phyloP scores from a whole-genome alignment of 2,888 invertebrate genomes.

The Cordilura impudica region DNA sequence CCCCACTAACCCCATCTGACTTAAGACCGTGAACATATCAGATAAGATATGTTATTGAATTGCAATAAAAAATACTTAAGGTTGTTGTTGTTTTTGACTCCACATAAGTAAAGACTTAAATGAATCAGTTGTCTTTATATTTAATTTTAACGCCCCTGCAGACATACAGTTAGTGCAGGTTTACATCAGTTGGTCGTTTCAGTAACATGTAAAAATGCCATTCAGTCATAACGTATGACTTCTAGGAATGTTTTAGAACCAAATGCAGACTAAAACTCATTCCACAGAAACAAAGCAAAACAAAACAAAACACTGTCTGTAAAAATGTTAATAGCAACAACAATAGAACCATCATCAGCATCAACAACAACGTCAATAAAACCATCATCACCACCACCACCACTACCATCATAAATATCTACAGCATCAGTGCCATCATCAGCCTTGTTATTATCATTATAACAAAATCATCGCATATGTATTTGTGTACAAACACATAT shows the following conservation, averaged over 20 bases:
- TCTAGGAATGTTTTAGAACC: background rate
- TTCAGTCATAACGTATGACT: conserved; percentile 25
- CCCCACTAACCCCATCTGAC: too few species aligned
- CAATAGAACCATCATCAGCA: background rate
- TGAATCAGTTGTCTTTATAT: too few species aligned
- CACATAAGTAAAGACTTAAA: too few species aligned
- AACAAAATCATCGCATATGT: background rate
- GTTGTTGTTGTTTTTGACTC: too few species aligned
- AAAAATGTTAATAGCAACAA: background rate
- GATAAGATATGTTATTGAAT: too few species aligned
- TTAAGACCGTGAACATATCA: too few species aligned
- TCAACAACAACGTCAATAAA: background rate
- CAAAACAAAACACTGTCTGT: background rate
- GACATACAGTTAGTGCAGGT: background rate
- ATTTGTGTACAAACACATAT: conserved; percentile 6
- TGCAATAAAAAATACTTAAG: too few species aligned
- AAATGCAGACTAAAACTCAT: background rate
- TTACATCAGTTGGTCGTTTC: too few species aligned
- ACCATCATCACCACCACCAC: background rate
- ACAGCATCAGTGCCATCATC: background rate
- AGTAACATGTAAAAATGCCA: background rate
- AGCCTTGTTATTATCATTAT: background rate
- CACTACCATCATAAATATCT: background rate
- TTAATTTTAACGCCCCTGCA: background rate
- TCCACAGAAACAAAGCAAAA: background rate